Evolutionary conservation across 2,797 vertebrate genomes (phyloP).

Genomic region (Pseudomugil tenellus): DNA sequence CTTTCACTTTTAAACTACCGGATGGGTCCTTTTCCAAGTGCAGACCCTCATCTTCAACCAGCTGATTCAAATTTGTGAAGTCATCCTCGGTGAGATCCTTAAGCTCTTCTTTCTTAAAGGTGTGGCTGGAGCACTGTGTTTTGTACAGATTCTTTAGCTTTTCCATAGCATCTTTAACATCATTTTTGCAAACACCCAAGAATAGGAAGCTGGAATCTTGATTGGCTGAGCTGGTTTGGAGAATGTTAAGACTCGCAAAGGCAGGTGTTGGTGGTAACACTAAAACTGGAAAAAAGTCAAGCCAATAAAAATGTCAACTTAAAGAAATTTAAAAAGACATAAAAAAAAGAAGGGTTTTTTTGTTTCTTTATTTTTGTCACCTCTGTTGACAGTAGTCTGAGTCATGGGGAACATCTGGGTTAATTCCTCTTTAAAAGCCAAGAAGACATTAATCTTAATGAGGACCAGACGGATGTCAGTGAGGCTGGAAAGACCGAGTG

Average conservation of each 20-base stretch:
- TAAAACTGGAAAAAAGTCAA: neutral
- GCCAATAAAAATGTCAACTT: neutral
- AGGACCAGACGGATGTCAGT: slow-evolving; percentile 62
- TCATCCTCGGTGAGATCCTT: slow-evolving; percentile 15
- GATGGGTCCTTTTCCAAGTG: neutral
- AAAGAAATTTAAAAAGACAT: neutral
- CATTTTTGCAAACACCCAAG: slow-evolving; percentile 37
- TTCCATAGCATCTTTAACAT: slow-evolving; percentile 42
- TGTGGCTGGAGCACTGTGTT: slow-evolving; percentile 45
- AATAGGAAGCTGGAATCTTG: slow-evolving; percentile 56
- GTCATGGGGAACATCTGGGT: slow-evolving; percentile 49
- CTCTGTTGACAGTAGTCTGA: slow-evolving; percentile 15
- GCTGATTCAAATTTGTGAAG: neutral
- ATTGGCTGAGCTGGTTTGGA: neutral
- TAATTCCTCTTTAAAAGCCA: slow-evolving; percentile 61
- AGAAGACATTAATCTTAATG: slow-evolving; percentile 60
- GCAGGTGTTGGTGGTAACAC: neutral
- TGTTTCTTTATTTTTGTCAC: slow-evolving; percentile 20
- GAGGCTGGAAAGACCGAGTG: slow-evolving; percentile 12
- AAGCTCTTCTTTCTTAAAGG: slow-evolving; percentile 36
- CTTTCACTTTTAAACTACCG: slow-evolving; percentile 37
- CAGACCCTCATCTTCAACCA: slow-evolving; percentile 37
- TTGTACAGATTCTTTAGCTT: slow-evolving; percentile 58
- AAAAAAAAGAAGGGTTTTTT: neutral
- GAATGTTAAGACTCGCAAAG: neutral